Evolutionary conservation across 2,888 invertebrate species (phyloP).

Genomic region (Dryomyza anilis): DNA sequence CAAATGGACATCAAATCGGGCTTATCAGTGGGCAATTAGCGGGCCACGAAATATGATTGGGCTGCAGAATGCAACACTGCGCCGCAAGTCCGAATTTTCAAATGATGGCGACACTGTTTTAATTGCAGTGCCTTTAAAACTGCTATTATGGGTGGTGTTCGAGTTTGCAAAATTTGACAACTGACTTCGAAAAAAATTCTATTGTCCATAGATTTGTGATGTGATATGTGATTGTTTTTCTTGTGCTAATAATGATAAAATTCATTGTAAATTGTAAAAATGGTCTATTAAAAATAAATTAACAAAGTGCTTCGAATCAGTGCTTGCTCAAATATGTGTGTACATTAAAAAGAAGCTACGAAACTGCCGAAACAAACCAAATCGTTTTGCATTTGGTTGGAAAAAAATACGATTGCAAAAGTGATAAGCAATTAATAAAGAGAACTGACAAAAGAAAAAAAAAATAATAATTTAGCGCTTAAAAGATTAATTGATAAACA

Average conservation of each 20-base stretch:
- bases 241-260: background rate
- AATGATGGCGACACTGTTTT: background rate
- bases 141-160: no score
- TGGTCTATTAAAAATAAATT: no score
- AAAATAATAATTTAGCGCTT: no score
- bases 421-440: background rate
- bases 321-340: conserved; percentile 12
- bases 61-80: no score
- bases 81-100: no score
- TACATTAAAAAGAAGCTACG: background rate
- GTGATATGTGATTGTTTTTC: background rate
- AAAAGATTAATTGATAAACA: background rate
- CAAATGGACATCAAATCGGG: no score
- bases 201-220: background rate
- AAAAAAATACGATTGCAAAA: background rate
- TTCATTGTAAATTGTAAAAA: no score
- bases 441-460: background rate
- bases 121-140: background rate
- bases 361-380: background rate
- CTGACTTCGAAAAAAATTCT: no score
- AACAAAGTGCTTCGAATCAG: background rate
- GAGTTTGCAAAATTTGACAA: no score
- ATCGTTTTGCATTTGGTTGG: no score
- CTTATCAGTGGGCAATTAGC: no score
- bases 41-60: no score